Evolutionary conservation across 2,797 vertebrate genomes (phyloP), one percentile per base, ranked within the genome.

Genomic region (Sebastes reedi): DNA sequence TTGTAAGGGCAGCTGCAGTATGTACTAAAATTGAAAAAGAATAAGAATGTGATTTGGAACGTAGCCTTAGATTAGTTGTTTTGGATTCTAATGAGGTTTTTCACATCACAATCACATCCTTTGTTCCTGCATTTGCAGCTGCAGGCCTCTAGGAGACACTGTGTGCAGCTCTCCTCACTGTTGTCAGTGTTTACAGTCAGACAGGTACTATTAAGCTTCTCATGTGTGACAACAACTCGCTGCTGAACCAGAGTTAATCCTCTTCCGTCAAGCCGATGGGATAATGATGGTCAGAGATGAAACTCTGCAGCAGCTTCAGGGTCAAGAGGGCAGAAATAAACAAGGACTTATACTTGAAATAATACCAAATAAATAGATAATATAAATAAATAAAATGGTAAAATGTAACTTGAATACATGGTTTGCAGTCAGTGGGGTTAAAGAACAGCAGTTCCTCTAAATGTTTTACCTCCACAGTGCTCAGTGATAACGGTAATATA

Each of bases 261-360:
- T 54, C 81, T 8, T 77, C 22, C 61, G 54, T 0, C 88, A 96
- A 96, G 97, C 1, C 25, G 60, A 68, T 65, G 96, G 97, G 1
- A 92, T 97, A 3, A 94, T 96, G 85, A 80, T 29, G 91, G 96
- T 97, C 86, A 96, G 97, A 75, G 3, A 91, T 95, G 0, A 93
- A 96, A 52, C 34, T 34, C 74, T 58, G 61, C 69, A 34, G 78
- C 50, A 42, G 67, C 79, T 68, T 66, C 3, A 60, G 59, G 10
- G 24, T 39, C 24, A 46, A 39, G 56, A 25, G 24, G 16, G 8
- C 27, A 60, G 58, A 32, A 30, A 60, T 30, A 0, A 93, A 93
- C 39, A 94, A 80, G 93, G 75, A 89, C 88, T 96, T 82, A 42
- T 12, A 6, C 61, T 25, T 36, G 39, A 42, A 42, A 42, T 42